Conservation (phyloP, 1,140 invertebrate genomes). For the Antheraea pernyi region DNA sequence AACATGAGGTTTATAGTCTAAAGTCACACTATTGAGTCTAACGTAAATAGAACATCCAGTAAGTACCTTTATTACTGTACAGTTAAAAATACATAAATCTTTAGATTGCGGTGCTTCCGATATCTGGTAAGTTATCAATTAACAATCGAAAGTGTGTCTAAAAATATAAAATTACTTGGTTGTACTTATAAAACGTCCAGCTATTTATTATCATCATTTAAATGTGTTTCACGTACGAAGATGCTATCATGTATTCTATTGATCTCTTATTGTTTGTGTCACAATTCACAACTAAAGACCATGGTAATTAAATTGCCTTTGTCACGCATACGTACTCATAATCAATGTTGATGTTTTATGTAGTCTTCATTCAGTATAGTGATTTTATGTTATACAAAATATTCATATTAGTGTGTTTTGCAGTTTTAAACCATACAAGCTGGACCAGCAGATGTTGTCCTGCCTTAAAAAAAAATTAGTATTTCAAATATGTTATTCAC, state of each 20-base stretch:
- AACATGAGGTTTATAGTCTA: too few relatives aligned
- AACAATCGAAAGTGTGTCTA: too few relatives aligned
- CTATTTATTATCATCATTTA: background rate
- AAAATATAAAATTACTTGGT: background rate
- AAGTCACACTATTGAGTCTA: too few relatives aligned
- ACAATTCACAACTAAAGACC: conserved; percentile 1
- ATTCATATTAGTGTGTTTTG: background rate
- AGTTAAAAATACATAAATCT: too few relatives aligned
- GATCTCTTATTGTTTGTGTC: background rate
- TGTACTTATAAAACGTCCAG: background rate
- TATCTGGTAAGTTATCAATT: too few relatives aligned
- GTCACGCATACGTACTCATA: background rate
- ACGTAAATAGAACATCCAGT: too few relatives aligned
- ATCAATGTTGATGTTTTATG: background rate
- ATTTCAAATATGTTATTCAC: too few relatives aligned
- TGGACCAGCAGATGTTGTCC: too few relatives aligned
- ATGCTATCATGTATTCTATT: background rate
- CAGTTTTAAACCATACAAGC: too few relatives aligned
- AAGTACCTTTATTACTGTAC: too few relatives aligned
- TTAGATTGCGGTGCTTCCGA: too few relatives aligned
- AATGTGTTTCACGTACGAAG: background rate
- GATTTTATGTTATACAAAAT: background rate
- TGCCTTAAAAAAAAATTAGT: too few relatives aligned
- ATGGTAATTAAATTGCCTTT: conserved; percentile 3
- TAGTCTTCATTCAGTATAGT: background rate